Evolutionary conservation across 2,888 invertebrate species (phyloP), one percentile per base, ranked within the genome.

Genomic region (Monoplex corrugatus): DNA sequence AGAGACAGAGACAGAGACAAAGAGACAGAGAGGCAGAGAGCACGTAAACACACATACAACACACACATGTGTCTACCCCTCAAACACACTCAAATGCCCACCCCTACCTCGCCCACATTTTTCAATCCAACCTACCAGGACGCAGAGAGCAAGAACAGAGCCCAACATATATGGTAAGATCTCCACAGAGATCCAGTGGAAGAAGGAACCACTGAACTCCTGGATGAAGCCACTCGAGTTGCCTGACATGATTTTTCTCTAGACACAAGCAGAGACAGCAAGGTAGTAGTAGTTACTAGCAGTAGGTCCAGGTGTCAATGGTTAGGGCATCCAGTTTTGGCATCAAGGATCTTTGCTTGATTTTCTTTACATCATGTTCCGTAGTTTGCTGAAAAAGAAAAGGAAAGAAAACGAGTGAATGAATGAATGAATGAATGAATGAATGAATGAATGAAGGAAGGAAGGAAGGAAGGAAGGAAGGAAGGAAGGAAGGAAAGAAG

Each of bases 101-200:
- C 35, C n/a, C 78, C 10, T 28, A 10, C 78, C 10, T 28, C 40
- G 6, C 8, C 38, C 40, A 32, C 10, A 32, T 38, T 38, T 10
- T 38, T 38, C 38, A 8, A n/a, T 38, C 32, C 32, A 40, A 85
- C 84, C 23, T 32, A 85, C 84, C 38, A 63, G 32, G 16, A 85
- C 84, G 16, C 38, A 85, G 35, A 32, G 10, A 8, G 57, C 84
- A 3, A 85, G 57, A 6, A 63, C 63, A 13, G 84, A 85, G 45
- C 84, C 84, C 38, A 85, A 23, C 28, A 85, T n/a, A 44, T 57
- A 85, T 57, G 84, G 84, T 57, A 85, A 32, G 84, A 85, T 57
- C 23, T 85, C 84, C 8, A 5, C 38, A 23, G 84, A 50, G 38
- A 85, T 40, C 84, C 84, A 85, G 35, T 85, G 84, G 57, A 85